These are phyloP conservation scores for Pachypanchax playfairii DNA, from an alignment of 2,113 vertebrate species.

Conservation along the genomic window DNA sequence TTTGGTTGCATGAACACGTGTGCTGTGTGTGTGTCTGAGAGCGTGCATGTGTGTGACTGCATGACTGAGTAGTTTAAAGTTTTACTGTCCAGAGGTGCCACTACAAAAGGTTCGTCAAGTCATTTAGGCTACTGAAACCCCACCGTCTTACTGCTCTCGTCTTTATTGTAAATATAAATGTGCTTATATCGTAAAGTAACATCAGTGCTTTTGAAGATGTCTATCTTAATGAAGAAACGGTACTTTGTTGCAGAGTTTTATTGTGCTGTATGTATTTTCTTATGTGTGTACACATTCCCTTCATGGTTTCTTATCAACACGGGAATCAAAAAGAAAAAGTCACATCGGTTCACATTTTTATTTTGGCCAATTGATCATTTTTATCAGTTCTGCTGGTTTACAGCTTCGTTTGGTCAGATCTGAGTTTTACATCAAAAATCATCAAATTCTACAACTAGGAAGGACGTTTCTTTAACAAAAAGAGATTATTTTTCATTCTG, in stretches of 20 bases:
- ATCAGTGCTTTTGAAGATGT: conserved; percentile 48
- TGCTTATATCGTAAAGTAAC: conserved; percentile 58
- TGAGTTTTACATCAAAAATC: conserved; percentile 7
- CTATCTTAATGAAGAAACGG: conserved; percentile 68
- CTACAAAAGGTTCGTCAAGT: conserved; percentile 54
- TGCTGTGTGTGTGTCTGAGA: conserved; percentile 9
- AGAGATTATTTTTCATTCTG: conserved; percentile 32
- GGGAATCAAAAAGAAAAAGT: conserved; percentile 22
- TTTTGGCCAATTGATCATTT: conserved; percentile 28
- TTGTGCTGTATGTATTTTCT: conserved; percentile 70
- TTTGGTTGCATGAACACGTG: conserved; percentile 40
- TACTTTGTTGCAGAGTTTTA: conserved; percentile 62
- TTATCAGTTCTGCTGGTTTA: conserved; percentile 17
- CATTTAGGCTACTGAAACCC: conserved; percentile 47
- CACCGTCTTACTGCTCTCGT: conserved; percentile 46
- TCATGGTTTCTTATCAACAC: conserved; percentile 41
- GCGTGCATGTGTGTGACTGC: conserved; percentile 27
- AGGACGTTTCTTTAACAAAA: conserved; percentile 6
- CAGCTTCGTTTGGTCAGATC: conserved; percentile 1
- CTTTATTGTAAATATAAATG: conserved; percentile 69
- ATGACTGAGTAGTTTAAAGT: conserved; percentile 34
- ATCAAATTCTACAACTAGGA: conserved; percentile 1
- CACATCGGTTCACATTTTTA: conserved; percentile 18
- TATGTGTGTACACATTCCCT: conserved; percentile 44
- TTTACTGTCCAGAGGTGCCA: conserved; percentile 68